A percentile compares a stretch with the other conserved stretches of the same genome.
Conservation (phyloP, 1,140 invertebrate genomes). For the Periplaneta americana region DNA sequence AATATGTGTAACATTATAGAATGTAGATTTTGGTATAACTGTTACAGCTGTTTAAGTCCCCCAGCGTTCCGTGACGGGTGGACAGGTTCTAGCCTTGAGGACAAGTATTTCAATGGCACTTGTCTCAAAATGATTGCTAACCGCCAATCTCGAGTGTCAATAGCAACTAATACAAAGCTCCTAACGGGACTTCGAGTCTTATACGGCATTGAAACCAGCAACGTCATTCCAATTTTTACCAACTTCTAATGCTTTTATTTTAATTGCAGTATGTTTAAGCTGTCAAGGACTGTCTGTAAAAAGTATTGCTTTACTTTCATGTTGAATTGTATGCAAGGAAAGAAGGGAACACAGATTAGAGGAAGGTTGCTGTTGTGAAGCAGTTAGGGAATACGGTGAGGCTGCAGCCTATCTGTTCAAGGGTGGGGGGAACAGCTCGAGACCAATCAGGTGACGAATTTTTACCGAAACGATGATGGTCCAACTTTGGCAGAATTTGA, state of each 20-base stretch:
- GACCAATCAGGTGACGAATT: no score
- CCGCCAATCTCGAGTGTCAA: background rate
- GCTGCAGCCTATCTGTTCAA: no score
- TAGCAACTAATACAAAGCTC: background rate
- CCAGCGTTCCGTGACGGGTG: no score
- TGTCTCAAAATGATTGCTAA: background rate
- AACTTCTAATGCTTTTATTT: background rate
- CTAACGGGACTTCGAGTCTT: background rate
- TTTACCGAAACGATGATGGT: no score
- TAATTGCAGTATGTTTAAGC: background rate
- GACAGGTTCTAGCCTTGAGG: background rate
- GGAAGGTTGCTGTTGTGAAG: no score
- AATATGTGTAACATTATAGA: no score
- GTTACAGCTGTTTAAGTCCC: no score
- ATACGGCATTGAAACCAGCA: background rate
- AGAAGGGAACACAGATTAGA: no score
- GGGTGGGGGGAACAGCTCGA: no score
- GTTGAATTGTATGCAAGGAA: background rate
- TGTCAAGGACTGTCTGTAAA: background rate
- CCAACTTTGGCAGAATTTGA: no score
- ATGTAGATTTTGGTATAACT: no score
- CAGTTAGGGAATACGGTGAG: no score
- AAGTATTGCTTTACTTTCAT: background rate
- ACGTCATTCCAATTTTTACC: background rate
- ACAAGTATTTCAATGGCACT: background rate